phyloP scores from a whole-genome alignment of 2,888 invertebrate species.

The Hylaea fasciaria region DNA sequence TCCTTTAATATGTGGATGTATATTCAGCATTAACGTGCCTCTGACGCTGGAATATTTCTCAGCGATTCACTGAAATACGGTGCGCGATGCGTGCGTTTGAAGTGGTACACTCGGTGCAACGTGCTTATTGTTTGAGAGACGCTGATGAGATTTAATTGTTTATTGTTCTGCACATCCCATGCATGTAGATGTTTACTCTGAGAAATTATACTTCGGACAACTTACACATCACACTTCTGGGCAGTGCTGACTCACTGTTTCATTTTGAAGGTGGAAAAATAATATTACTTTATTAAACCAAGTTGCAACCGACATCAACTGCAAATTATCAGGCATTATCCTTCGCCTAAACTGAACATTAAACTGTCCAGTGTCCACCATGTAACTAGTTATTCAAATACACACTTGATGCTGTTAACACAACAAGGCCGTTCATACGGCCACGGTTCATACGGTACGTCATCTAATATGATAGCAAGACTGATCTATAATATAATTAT shows the following conservation, averaged over 20 bases:
- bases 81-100: conserved; percentile 54
- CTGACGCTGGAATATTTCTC: conserved; percentile 48
- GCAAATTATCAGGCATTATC: conserved; percentile 9
- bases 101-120: conserved; percentile 55
- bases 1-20: conserved; percentile 49
- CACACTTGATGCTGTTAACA: no score
- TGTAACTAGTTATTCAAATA: no score
- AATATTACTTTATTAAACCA: conserved; percentile 14
- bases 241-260: conserved; percentile 46
- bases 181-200: conserved; percentile 53
- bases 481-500: no score
- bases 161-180: conserved; percentile 60
- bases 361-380: neutral
- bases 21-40: conserved; percentile 40
- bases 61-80: conserved; percentile 44
- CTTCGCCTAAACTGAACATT: conserved; percentile 8
- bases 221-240: conserved; percentile 45
- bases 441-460: no score
- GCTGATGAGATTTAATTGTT: conserved; percentile 67
- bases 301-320: conserved; percentile 2
- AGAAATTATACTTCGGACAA: conserved; percentile 49
- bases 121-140: conserved; percentile 47
- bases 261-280: conserved; percentile 26
- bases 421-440: no score
- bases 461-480: no score